phyloP scores from a whole-genome alignment of 2,113 vertebrate species.

The Proteles cristata region DNA sequence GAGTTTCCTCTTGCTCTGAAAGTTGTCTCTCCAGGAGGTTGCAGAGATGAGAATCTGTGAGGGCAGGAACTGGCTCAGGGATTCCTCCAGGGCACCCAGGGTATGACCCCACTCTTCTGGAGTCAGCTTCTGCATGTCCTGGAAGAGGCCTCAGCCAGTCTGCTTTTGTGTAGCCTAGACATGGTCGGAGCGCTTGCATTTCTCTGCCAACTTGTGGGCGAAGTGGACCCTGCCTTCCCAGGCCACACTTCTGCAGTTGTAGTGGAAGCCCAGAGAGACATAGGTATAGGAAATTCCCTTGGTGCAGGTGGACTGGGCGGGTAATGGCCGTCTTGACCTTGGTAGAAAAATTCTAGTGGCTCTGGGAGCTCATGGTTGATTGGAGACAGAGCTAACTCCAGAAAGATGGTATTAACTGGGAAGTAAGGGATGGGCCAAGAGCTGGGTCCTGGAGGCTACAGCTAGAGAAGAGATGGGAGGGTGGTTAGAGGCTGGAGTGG shows the following conservation, averaged over 20 bases:
- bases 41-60: neutral
- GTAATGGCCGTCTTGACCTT: neutral
- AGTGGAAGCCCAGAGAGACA: neutral
- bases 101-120: neutral
- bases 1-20: neutral
- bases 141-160: neutral
- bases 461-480: neutral
- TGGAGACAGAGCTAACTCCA: neutral
- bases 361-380: neutral
- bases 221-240: neutral
- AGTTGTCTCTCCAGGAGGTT: neutral
- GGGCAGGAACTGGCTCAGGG: neutral
- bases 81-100: neutral
- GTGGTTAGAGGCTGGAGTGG: neutral
- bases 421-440: neutral
- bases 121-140: too few relatives aligned
- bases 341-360: neutral
- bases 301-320: neutral
- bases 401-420: neutral
- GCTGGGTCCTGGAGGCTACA: neutral
- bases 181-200: too few relatives aligned
- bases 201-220: neutral
- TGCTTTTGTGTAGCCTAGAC: neutral
- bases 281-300: neutral
- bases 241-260: neutral